A percentile compares a stretch with the other conserved stretches of the same genome.
Conservation (phyloP, 2,888 invertebrate genomes). For the Maniola hyperantus region DNA sequence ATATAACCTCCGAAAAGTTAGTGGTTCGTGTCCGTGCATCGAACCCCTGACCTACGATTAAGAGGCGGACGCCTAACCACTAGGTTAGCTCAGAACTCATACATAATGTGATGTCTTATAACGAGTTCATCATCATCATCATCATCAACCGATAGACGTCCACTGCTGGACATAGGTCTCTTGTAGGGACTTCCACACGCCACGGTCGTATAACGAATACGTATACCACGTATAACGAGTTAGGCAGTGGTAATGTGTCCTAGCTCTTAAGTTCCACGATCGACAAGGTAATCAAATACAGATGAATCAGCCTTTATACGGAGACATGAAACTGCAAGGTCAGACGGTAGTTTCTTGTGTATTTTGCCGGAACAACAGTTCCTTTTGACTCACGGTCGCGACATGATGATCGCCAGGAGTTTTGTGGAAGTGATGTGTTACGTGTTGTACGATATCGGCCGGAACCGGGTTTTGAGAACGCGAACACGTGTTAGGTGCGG, state of each 20-base stretch:
- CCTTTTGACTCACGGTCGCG: slow-evolving; percentile 37
- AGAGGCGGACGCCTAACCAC: no score
- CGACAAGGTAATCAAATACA: slow-evolving; percentile 49
- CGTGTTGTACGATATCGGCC: slow-evolving; percentile 52
- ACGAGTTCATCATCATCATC: no score
- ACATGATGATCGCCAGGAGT: slow-evolving; percentile 56
- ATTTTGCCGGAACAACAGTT: slow-evolving; percentile 42
- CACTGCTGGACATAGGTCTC: no score
- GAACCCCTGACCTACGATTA: no score
- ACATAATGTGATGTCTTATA: no score
- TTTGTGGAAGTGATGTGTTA: slow-evolving; percentile 58
- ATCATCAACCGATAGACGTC: no score
- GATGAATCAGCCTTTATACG: slow-evolving; percentile 56
- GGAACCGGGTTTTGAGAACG: slow-evolving; percentile 34
- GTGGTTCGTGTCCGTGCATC: no score
- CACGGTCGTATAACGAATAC: no score
- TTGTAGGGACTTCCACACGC: no score
- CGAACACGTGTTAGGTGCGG: slow-evolving; percentile 35
- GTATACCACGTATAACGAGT: no score
- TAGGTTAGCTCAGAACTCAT: no score
- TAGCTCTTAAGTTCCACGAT: slow-evolving; percentile 34
- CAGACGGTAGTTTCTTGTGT: slow-evolving; percentile 54
- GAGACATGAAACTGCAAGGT: slow-evolving; percentile 57
- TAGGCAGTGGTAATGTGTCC: neutral
- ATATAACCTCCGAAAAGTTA: no score